Evolutionary conservation across 2,888 invertebrate genomes (phyloP), one percentile per base, ranked within the genome.

Genomic region (Drosophila anomalata): DNA sequence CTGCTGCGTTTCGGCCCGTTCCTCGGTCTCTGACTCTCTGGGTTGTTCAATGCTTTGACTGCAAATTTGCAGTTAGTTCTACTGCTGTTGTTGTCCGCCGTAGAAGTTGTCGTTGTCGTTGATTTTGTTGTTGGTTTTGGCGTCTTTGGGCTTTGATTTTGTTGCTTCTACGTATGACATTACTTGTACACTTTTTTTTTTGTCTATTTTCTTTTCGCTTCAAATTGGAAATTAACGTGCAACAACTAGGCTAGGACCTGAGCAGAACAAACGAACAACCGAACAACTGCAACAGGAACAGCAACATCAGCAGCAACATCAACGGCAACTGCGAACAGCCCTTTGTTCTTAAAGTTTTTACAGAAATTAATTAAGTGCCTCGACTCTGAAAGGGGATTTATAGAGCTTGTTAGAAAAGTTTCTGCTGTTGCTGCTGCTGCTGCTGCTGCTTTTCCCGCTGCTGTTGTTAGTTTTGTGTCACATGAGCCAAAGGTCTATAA

Each of bases 171-270:
- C 85, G 85, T 86, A 76, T 86, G 81, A 83, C 81, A 82, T 86
- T 86, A 79, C 71, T 67, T 69, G 66, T 61, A 59, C 59, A 61
- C 46, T 47, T 47, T 59, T 60, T 70, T 65, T 55, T 29, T 52
- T 44, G n/a, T 52, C 17, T 50, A 47, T 75, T 57, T 78, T 76
- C 68, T 53, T 59, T 76, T 82, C 61, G 86, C 79, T 62, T 77
- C 70, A 80, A 82, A 82, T 82, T 82, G 87, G 84, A 82, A 82
- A 82, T 86, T 81, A 81, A 81, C 85, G 82, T 80, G 80, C 82
- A 24, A 57, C 56, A 79, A 82, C 80, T 80, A 74, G 80, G 78
- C 79, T 77, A 79, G 82, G 67, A 78, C 71, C 78, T 63, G 67
- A 59, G 39, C 65, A 66, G 33, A 68, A 36, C 14, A 42, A 20